A percentile compares a stretch with the other conserved stretches of the same genome.
Evolutionary conservation across 2,888 invertebrate genomes (phyloP).

Genomic region (Cryptus viduatorius): DNA sequence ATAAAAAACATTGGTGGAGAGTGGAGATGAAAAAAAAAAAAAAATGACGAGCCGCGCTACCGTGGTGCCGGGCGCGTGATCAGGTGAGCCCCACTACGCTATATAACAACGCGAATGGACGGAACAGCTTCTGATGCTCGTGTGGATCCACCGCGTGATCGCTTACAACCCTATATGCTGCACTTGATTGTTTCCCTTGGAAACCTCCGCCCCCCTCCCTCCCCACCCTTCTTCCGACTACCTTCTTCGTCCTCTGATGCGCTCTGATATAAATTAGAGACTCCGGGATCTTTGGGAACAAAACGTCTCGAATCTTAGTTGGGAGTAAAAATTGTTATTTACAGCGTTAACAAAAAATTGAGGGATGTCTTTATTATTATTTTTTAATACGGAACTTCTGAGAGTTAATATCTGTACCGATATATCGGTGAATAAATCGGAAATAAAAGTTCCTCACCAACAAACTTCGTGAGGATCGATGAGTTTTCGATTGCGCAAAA

Average conservation of each 20-base stretch:
- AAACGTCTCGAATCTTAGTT: neutral
- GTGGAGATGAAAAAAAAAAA: constrained; percentile 75
- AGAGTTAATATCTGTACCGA: too few relatives aligned
- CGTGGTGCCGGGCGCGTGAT: constrained; percentile 79
- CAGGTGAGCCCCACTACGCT: constrained; percentile 69
- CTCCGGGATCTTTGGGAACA: constrained; percentile 11
- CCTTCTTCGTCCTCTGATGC: neutral
- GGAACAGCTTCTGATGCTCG: constrained; percentile 6
- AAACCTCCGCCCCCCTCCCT: neutral
- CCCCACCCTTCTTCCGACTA: too few relatives aligned
- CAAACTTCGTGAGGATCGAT: too few relatives aligned
- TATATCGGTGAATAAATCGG: too few relatives aligned
- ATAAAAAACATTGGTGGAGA: constrained; percentile 51
- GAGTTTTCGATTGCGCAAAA: too few relatives aligned
- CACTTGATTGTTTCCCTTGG: constrained; percentile 52
- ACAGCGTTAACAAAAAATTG: neutral
- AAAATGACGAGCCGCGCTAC: constrained; percentile 83
- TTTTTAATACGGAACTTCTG: too few relatives aligned
- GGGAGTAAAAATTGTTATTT: constrained; percentile 26
- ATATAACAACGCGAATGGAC: constrained; percentile 17
- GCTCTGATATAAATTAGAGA: constrained; percentile 51
- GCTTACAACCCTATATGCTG: constrained; percentile 35
- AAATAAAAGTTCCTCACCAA: too few relatives aligned
- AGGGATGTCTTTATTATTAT: too few relatives aligned
- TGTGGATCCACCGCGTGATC: constrained; percentile 36